Evolutionary conservation across 2,797 vertebrate species (phyloP).

Genomic region (Pantherophis alleghaniensis): DNA sequence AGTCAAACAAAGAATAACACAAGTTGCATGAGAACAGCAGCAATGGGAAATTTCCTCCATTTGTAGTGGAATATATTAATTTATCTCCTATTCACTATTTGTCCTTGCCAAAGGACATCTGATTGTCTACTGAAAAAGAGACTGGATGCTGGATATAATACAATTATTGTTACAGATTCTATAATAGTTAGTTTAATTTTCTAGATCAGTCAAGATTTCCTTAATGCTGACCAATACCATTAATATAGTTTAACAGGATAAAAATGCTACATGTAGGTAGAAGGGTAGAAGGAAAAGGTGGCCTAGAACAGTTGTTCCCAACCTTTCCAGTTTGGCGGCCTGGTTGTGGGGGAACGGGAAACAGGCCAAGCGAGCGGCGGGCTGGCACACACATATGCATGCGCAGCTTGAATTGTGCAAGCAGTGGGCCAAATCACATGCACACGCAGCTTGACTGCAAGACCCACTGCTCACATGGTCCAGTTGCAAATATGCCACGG

Average conservation of each 20-base stretch:
- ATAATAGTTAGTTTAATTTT: background rate
- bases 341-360: background rate
- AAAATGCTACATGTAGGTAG: background rate
- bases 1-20: background rate
- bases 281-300: background rate
- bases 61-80: background rate
- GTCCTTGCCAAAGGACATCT: background rate
- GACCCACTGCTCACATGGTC: no score
- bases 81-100: background rate
- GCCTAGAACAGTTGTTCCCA: background rate
- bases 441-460: background rate
- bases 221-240: background rate
- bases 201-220: background rate
- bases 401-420: no score
- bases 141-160: background rate
- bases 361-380: fast-evolving
- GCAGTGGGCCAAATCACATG: background rate
- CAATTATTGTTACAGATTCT: background rate
- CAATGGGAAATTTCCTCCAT: background rate
- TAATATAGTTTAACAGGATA: background rate
- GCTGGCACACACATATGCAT: no score
- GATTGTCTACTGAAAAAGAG: background rate
- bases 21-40: background rate
- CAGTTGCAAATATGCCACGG: background rate
- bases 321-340: background rate